phyloP scores from a whole-genome alignment of 2,888 invertebrate genomes.

The Mycalesis mineus region DNA sequence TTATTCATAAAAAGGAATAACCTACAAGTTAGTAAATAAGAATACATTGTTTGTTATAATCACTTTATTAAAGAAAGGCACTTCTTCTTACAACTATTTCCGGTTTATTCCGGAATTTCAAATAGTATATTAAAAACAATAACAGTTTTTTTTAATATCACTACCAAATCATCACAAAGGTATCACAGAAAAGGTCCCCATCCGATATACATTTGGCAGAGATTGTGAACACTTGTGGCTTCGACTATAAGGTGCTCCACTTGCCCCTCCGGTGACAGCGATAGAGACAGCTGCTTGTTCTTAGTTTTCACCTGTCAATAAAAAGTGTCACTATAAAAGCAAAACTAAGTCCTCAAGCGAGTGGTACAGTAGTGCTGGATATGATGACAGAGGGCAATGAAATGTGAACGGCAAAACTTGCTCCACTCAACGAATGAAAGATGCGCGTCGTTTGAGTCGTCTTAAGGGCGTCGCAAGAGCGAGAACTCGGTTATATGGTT shows the following conservation, averaged over 20 bases:
- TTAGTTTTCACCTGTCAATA: conserved; percentile 76
- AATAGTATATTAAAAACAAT: neutral
- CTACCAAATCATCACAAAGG: neutral
- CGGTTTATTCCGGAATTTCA: neutral
- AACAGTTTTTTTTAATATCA: neutral
- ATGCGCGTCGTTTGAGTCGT: too few species aligned
- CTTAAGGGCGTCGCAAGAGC: too few species aligned
- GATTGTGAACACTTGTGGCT: conserved; percentile 91
- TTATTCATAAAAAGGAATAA: too few species aligned
- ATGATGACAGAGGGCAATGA: too few species aligned
- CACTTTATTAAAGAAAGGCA: neutral
- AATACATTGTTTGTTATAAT: neutral
- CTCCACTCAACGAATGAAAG: too few species aligned
- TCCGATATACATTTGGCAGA: conserved; percentile 97
- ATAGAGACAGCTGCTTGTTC: conserved; percentile 81
- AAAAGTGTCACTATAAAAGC: too few species aligned
- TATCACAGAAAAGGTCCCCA: conserved; percentile 92
- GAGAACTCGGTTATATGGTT: too few species aligned
- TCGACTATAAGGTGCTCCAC: conserved; percentile 94
- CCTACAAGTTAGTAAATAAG: too few species aligned
- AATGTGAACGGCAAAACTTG: too few species aligned
- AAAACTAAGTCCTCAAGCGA: too few species aligned
- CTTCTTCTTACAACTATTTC: neutral
- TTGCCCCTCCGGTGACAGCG: conserved; percentile 95
- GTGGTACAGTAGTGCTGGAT: too few species aligned